Conservation (phyloP, 1,140 invertebrate species). For the Oryctes rhinoceros region DNA sequence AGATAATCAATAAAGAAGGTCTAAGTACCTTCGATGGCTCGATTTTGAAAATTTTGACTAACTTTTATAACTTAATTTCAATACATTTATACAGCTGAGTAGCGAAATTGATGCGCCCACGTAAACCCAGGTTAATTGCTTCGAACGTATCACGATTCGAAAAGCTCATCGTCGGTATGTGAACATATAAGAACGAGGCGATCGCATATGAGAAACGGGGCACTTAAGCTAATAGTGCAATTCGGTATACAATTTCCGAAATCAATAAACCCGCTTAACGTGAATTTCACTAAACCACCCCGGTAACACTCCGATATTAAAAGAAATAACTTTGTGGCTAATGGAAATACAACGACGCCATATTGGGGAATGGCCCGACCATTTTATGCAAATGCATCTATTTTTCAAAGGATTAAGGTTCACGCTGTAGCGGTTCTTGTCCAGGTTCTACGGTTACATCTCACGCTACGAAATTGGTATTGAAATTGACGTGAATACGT, state of each 20-base stretch:
- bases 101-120: not conserved
- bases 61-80: not conserved
- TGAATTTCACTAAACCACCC: constrained; percentile 17
- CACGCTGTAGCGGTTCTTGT: not conserved
- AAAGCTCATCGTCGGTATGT: not conserved
- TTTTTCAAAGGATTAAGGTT: constrained; percentile 15
- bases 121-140: not conserved
- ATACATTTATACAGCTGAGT: not conserved
- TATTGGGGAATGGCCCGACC: not conserved
- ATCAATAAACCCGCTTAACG: constrained; percentile 33
- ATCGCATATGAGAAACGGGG: constrained; percentile 5
- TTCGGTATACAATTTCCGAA: constrained; percentile 32
- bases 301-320: constrained; percentile 28
- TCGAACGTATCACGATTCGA: not conserved
- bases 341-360: constrained; percentile 19
- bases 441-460: not conserved
- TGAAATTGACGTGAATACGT: not conserved
- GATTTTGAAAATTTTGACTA: too few species aligned
- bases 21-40: too few species aligned
- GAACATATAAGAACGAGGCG: not conserved
- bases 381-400: not conserved
- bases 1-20: too few species aligned
- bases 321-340: constrained; percentile 30
- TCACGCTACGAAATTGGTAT: not conserved
- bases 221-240: constrained; percentile 30